These are phyloP conservation scores for Platycercus adscitus DNA, from an alignment of 2,113 vertebrate genomes.

Conservation along the genomic window DNA sequence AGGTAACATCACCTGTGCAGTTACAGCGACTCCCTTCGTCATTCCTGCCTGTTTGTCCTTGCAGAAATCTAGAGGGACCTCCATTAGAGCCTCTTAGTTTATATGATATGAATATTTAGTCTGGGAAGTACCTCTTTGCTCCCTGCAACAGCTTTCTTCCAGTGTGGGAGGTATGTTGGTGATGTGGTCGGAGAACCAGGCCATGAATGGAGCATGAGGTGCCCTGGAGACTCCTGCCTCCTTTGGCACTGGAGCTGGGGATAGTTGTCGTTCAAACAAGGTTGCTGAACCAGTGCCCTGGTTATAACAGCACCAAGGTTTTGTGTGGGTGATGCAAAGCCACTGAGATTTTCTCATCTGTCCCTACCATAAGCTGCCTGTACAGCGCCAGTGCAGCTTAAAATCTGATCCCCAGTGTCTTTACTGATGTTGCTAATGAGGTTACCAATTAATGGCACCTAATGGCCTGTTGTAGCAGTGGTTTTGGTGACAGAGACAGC, in stretches of 20 bases:
- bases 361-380: not conserved
- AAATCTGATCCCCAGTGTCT: slow-evolving; percentile 11
- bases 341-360: not conserved
- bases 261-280: not conserved
- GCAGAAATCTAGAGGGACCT: not conserved
- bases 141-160: not conserved
- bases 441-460: slow-evolving; percentile 65
- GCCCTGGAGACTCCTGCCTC: not conserved
- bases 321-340: not conserved
- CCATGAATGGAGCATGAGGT: accelerated
- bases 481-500: slow-evolving; percentile 47
- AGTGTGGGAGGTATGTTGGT: not conserved
- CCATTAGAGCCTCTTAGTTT: not conserved
- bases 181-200: not conserved
- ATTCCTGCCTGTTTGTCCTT: not conserved
- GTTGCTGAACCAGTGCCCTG: not conserved
- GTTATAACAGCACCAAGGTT: not conserved
- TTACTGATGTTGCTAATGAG: slow-evolving; percentile 36
- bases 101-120: not conserved
- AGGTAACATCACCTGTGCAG: not conserved
- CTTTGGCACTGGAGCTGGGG: not conserved
- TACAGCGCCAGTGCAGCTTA: not conserved
- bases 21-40: not conserved
- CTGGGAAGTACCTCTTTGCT: not conserved
- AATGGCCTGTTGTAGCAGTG: slow-evolving; percentile 22